Conservation (phyloP, 2,888 invertebrate genomes). For the Mythimna ferrago region DNA sequence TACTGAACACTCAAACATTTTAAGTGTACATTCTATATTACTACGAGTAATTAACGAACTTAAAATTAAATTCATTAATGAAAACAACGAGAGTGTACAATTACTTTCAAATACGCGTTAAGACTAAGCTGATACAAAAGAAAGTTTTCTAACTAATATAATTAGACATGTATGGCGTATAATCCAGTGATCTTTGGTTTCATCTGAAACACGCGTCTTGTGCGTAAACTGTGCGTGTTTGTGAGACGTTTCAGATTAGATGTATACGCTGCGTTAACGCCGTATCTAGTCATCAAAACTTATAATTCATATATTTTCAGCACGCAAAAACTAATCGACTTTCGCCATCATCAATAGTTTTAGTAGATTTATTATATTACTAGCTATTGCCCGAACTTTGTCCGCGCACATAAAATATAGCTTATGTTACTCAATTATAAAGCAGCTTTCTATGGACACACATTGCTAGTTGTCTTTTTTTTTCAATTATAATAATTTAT, state of each 20-base stretch:
- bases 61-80: conserved; percentile 12
- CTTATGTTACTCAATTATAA: no score
- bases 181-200: conserved; percentile 63
- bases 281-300: conserved; percentile 23
- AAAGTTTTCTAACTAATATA: conserved; percentile 52
- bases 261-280: conserved; percentile 34
- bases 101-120: conserved; percentile 18
- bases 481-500: no score
- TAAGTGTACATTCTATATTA: neutral
- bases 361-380: neutral
- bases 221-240: conserved; percentile 56
- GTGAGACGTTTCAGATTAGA: conserved; percentile 48
- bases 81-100: conserved; percentile 12
- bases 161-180: conserved; percentile 58
- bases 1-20: neutral
- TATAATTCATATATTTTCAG: conserved; percentile 7
- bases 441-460: no score
- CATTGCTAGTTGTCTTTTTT: no score
- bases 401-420: no score
- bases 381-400: no score
- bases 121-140: conserved; percentile 39
- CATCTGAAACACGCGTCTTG: conserved; percentile 52
- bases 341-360: conserved; percentile 16
- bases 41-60: conserved; percentile 12
- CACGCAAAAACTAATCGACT: neutral